Conservation (phyloP, 35 echinoderm and acorn worm genomes). For the Holothuria glaberrima region DNA sequence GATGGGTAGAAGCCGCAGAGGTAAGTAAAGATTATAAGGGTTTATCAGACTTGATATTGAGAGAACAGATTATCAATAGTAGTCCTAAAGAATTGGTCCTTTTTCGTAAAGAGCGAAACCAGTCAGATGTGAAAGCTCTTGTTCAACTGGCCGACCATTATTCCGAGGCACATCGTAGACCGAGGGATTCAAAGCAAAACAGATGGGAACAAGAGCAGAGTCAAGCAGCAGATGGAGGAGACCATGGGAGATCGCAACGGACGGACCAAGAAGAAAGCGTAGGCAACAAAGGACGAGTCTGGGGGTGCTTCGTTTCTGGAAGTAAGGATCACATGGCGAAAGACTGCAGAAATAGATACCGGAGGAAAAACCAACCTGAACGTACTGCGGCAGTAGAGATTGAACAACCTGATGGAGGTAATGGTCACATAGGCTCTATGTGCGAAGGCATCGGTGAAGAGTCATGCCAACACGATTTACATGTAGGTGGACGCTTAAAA, state of each 20-base stretch:
- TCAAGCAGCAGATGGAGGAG: no score
- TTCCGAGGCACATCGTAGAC: no score
- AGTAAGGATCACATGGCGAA: conserved; percentile 38
- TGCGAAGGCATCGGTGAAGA: neutral
- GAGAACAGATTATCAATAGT: conserved; percentile 40
- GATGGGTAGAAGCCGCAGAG: conserved; percentile 50
- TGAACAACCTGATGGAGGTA: no score
- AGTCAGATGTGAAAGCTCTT: neutral
- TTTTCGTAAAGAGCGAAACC: conserved; percentile 59
- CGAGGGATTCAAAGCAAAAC: no score
- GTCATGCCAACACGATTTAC: conserved; percentile 15
- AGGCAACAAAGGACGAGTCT: neutral
- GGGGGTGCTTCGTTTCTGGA: conserved; percentile 36
- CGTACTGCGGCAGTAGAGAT: neutral
- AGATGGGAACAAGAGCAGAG: no score
- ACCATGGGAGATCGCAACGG: no score
- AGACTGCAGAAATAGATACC: neutral
- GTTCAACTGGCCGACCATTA: conserved; percentile 41
- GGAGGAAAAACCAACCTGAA: neutral
- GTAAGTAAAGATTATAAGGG: conserved; percentile 46
- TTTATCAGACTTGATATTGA: conserved; percentile 50
- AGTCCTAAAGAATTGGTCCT: conserved; percentile 41
- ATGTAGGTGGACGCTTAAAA: neutral
- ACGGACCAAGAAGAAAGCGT: neutral
- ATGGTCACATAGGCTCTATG: neutral